phyloP scores from a whole-genome alignment of 2,113 vertebrate genomes.

The Mesembrinibis cayennensis region DNA sequence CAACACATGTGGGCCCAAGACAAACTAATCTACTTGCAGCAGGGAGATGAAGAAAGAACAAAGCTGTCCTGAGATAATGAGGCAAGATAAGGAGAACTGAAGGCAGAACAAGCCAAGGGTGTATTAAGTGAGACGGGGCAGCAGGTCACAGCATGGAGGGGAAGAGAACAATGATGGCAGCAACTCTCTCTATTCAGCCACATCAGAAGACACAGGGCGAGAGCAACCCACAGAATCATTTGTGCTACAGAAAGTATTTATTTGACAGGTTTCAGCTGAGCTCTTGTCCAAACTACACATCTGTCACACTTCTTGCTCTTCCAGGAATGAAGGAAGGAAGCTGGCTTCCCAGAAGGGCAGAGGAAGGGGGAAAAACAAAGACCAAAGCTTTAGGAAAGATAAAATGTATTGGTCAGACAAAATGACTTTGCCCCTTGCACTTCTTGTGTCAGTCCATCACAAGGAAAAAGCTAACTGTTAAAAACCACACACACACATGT shows the following conservation, averaged over 20 bases:
- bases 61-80: neutral
- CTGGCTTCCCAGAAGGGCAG: neutral
- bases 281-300: neutral
- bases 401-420: neutral
- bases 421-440: neutral
- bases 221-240: neutral
- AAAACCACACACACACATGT: fast-evolving
- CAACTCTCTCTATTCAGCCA: neutral
- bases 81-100: neutral
- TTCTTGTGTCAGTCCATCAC: neutral
- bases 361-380: too few species aligned
- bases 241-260: neutral
- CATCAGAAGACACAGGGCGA: neutral
- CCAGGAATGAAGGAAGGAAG: neutral
- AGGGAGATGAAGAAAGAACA: neutral
- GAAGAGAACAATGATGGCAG: fast-evolving
- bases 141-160: neutral
- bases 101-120: neutral
- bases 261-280: neutral
- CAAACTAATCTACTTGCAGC: neutral
- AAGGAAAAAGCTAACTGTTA: neutral
- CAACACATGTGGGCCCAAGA: fast-evolving
- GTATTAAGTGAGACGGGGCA: neutral
- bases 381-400: neutral
- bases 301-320: neutral